Evolutionary conservation across 1,140 invertebrate species (phyloP), one percentile per base, ranked within the genome.

Genomic region (Melanaphis sacchari): DNA sequence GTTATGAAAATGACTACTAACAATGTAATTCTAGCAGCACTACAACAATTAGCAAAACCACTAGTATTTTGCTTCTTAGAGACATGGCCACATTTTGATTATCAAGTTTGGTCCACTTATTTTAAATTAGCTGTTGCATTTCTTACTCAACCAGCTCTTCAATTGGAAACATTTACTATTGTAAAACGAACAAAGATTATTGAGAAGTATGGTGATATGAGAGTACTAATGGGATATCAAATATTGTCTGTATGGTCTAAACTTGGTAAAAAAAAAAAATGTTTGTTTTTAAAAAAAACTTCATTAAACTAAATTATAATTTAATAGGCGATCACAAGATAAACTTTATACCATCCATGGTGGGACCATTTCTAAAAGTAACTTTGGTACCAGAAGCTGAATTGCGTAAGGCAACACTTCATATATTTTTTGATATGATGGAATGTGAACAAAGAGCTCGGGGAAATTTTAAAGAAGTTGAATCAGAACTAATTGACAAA

Each of bases 341-440:
- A 21, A 97, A 98, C 94, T 98, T 99, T 94, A 98, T 99, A 94
- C 98, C 98, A 1, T 97, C 97, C 3, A 97, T 99, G 96, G 98
- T 99, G 21, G 98, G 98, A 6, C 98, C 98, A 0, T 97, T 99
- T 94, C 96, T 99, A 26, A 98, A 99, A 96, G 98, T 99, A 18
- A 98, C 98, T 0, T 95, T 99, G 38, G 98, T 99, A 38, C 98
- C 98, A 1, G 98, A 99, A 95, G 96, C 96, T 93, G 97, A 98
- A 94, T 95, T 99, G 36, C 96, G 99, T 15, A 98, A 98, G 94
- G 98, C 98, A 0, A 99, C 98, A 0, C 96, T 99, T 36, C 98
- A 98, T 22, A 98, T 99, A 49, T 98, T 99, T 94, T 99, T 99
- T 95, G 98, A 99, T 94, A 98, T 99, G 97, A 99, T 99, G 97